Percentiles rank a stretch among this genome's conserved stretches.
These are phyloP conservation scores for Carlito syrichta DNA, from an alignment of 2,113 vertebrate genomes.

Conservation along the genomic window DNA sequence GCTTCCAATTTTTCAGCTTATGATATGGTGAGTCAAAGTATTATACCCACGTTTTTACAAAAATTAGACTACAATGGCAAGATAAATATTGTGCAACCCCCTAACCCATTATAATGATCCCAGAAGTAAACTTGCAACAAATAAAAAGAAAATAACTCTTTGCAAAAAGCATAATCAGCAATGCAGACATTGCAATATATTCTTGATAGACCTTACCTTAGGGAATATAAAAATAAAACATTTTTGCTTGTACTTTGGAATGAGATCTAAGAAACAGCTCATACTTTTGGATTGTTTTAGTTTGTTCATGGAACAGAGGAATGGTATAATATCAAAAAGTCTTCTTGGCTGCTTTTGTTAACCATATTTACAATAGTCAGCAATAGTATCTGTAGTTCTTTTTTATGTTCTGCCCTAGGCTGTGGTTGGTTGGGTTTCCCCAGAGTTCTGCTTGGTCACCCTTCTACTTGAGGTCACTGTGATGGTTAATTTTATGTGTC, in stretches of 20 bases:
- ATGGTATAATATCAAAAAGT: neutral
- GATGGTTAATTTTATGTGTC: neutral
- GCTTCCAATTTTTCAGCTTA: neutral
- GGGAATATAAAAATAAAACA: constrained; percentile 11
- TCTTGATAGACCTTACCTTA: neutral
- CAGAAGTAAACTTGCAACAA: constrained; percentile 31
- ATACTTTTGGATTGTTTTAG: neutral
- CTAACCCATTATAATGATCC: neutral
- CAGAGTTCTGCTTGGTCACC: neutral
- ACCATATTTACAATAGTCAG: neutral
- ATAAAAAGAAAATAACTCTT: constrained; percentile 19
- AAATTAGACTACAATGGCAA: constrained; percentile 23
- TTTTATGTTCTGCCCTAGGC: neutral
- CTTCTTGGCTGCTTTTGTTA: neutral
- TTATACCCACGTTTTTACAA: constrained; percentile 26
- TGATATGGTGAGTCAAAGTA: neutral
- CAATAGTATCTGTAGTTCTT: neutral
- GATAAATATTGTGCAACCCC: constrained; percentile 20
- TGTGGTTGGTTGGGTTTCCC: neutral
- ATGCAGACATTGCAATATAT: neutral
- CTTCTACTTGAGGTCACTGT: neutral
- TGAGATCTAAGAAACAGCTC: neutral
- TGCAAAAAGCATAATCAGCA: neutral
- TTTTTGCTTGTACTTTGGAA: neutral
- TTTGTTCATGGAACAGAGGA: neutral